Conservation (phyloP, 2,797 vertebrate species). For the Sebastiscus albofasciatus region DNA sequence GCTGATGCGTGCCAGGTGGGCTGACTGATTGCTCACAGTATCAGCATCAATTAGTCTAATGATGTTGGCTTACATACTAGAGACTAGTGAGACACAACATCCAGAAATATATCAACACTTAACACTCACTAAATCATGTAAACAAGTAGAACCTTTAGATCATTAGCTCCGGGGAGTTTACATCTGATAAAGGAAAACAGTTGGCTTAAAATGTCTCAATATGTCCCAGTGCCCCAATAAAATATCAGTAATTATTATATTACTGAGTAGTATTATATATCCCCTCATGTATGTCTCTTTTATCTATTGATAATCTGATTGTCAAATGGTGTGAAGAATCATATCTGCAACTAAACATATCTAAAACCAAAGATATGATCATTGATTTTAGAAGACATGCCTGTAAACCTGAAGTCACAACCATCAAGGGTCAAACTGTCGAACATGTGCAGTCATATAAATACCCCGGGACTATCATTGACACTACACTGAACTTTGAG, state of each 20-base stretch:
- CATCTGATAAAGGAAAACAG: neutral
- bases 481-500: too few species aligned
- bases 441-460: too few species aligned
- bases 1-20: constrained; percentile 48
- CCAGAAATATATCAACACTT: constrained; percentile 6
- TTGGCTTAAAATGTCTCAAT: neutral
- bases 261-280: too few species aligned
- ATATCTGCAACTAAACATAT: too few species aligned
- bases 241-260: neutral
- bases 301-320: too few species aligned
- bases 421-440: too few species aligned
- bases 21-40: constrained; percentile 42
- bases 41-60: constrained; percentile 57
- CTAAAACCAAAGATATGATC: too few species aligned
- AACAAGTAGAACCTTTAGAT: neutral
- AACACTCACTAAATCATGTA: neutral
- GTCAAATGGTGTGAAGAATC: too few species aligned
- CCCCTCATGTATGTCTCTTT: too few species aligned
- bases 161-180: neutral
- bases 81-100: constrained; percentile 6
- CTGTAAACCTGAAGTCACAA: too few species aligned
- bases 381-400: too few species aligned
- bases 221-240: neutral
- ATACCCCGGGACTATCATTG: too few species aligned
- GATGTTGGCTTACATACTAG: constrained; percentile 14